Percentiles rank a stretch among this genome's conserved stretches.
Conservation (phyloP, 2,797 vertebrate genomes). For the Amblyraja radiata region DNA sequence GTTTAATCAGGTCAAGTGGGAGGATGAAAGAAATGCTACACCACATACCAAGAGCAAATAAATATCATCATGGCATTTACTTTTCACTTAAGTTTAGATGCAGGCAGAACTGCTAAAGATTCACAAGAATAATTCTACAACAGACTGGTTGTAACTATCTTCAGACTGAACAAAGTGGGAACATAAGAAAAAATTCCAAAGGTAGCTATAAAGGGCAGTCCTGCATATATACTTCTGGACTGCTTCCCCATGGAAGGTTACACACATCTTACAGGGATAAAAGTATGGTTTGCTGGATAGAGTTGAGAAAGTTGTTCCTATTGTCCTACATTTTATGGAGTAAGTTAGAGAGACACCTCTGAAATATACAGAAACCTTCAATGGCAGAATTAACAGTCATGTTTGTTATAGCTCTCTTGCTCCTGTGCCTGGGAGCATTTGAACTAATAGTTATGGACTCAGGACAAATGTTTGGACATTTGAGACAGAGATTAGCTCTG, state of each 20-base stretch:
- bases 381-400: too few species aligned
- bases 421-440: too few species aligned
- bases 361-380: not conserved
- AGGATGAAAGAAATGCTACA: too few species aligned
- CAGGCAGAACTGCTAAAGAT: not conserved
- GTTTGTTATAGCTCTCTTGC: too few species aligned
- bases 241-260: not conserved
- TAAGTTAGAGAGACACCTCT: not conserved
- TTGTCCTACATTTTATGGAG: not conserved
- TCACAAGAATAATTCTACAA: not conserved
- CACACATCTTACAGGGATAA: not conserved
- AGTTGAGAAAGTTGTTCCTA: not conserved
- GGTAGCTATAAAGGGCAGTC: not conserved
- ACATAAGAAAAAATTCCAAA: not conserved
- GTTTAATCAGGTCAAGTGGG: too few species aligned
- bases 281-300: not conserved
- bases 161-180: not conserved
- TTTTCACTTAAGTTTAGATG: not conserved
- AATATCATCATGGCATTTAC: too few species aligned
- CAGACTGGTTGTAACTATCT: not conserved
- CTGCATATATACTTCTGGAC: not conserved
- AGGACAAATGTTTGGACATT: not conserved
- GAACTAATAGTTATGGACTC: not conserved
- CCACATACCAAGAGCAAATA: too few species aligned
- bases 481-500: not conserved